A percentile compares a stretch with the other conserved stretches of the same genome.
Conservation (phyloP, 2,113 vertebrate species). For the Apaloderma vittatum region DNA sequence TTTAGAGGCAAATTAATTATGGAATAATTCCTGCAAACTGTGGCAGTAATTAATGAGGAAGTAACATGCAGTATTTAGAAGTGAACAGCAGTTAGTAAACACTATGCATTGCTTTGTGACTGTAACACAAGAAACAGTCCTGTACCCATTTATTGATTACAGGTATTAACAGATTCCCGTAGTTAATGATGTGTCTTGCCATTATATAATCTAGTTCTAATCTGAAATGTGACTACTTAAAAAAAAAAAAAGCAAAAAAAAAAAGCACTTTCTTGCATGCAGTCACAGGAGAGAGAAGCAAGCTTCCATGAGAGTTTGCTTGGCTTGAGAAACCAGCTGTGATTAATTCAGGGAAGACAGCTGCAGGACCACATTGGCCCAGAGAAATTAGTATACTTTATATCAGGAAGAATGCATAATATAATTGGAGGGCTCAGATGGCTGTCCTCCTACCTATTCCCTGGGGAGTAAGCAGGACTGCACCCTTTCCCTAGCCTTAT, state of each 20-base stretch:
- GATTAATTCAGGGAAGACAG: background rate
- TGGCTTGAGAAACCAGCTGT: background rate
- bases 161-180: background rate
- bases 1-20: slow-evolving; percentile 50
- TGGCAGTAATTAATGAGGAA: slow-evolving; percentile 23
- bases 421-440: background rate
- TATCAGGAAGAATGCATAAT: background rate
- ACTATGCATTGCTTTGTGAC: background rate
- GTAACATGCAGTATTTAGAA: slow-evolving; percentile 5
- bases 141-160: background rate
- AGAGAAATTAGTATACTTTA: background rate
- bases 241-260: background rate
- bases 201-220: background rate
- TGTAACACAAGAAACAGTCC: background rate
- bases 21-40: slow-evolving; percentile 35
- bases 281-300: background rate
- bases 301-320: background rate
- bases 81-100: slow-evolving; percentile 25
- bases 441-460: background rate
- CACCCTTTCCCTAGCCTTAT: background rate
- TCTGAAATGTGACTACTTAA: background rate
- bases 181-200: background rate
- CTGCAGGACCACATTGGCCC: background rate
- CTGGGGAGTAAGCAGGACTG: background rate
- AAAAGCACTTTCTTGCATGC: background rate